These are phyloP conservation scores for Hippocampus mohnikei DNA, from an alignment of 2,113 vertebrate genomes.

Conservation along the genomic window DNA sequence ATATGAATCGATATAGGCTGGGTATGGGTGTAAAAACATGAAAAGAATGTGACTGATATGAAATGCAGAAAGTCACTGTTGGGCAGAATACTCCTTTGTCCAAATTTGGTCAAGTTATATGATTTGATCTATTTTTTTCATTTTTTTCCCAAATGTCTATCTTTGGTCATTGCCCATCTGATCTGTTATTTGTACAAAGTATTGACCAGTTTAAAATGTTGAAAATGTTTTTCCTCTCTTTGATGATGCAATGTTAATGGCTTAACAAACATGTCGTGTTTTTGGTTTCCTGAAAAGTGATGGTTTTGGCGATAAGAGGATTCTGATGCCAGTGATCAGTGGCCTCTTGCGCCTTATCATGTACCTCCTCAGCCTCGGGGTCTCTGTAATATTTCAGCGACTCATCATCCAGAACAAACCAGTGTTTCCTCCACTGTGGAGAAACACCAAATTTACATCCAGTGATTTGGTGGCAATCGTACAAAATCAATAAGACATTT, in stretches of 20 bases:
- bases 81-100: not conserved
- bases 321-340: not conserved
- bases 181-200: not conserved
- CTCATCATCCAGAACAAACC: conserved; percentile 87
- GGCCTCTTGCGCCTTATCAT: not conserved
- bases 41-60: not conserved
- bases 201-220: not conserved
- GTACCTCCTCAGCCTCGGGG: conserved; percentile 88
- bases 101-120: not conserved
- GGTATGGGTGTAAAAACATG: not conserved
- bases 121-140: not conserved
- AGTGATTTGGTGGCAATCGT: not conserved
- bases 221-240: not conserved
- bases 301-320: not conserved
- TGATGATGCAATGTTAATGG: not conserved
- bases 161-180: not conserved
- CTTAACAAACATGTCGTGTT: not conserved
- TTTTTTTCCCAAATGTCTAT: not conserved
- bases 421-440: conserved; percentile 91
- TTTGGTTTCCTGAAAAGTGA: not conserved
- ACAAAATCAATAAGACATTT: not conserved
- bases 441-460: conserved; percentile 10
- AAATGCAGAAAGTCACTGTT: not conserved
- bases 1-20: not conserved
- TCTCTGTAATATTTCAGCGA: conserved; percentile 89